Conservation (phyloP, 1,140 invertebrate species). For the Aporrectodea caliginosa region DNA sequence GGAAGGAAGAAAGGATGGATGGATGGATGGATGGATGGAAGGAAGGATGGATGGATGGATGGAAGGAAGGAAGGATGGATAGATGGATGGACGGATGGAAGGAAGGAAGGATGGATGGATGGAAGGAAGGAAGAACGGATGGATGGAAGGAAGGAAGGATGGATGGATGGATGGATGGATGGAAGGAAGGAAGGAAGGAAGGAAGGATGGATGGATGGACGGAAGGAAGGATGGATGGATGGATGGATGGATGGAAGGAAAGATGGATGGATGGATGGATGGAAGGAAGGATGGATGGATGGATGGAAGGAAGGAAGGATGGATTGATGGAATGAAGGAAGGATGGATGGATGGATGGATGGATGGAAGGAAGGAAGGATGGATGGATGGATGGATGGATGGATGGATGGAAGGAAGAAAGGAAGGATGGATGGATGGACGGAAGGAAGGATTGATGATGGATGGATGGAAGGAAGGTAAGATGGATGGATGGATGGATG, state of each 20-base stretch:
- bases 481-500: not conserved
- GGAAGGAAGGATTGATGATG: too few relatives aligned
- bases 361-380: too few relatives aligned
- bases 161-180: constrained; percentile 5
- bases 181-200: not conserved
- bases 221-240: too few relatives aligned
- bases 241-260: too few relatives aligned
- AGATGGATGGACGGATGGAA: too few relatives aligned
- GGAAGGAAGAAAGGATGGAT: too few relatives aligned
- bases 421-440: too few relatives aligned
- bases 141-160: constrained; percentile 10
- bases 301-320: too few relatives aligned
- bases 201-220: not conserved
- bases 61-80: too few relatives aligned
- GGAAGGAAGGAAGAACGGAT: constrained; percentile 15
- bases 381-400: constrained; percentile 12
- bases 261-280: too few relatives aligned
- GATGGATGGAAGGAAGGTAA: not conserved
- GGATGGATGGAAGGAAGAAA: constrained; percentile 11
- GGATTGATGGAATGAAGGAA: too few relatives aligned
- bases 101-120: constrained; percentile 15
- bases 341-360: not conserved
- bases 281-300: not conserved
- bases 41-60: constrained; percentile 15
- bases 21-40: constrained; percentile 14